Conservation (phyloP, 2,113 vertebrate genomes). For the Zonotrichia leucophrys region DNA sequence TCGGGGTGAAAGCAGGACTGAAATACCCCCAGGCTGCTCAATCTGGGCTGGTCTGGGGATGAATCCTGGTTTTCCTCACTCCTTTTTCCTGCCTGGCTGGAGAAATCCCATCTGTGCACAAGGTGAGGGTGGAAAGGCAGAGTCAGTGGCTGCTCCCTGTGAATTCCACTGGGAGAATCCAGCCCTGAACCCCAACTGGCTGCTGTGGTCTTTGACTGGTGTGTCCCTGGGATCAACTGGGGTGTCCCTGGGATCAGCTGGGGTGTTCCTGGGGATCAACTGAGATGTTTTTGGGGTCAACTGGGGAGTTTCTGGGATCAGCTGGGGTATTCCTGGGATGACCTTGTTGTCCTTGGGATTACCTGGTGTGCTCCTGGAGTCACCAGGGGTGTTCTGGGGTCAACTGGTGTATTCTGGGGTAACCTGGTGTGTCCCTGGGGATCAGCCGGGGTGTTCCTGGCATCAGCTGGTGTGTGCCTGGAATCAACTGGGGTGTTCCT, state of each 20-base stretch:
- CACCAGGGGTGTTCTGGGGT: no score
- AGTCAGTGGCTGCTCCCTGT: background rate
- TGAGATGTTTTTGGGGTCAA: no score
- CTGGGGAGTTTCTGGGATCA: no score
- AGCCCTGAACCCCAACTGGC: background rate
- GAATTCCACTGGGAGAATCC: background rate
- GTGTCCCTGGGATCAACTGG: background rate
- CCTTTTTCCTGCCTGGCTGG: background rate
- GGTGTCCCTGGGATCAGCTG: accelerated
- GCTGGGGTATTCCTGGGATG: no score
- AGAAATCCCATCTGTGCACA: accelerated
- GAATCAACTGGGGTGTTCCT: no score
- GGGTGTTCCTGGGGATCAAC: no score
- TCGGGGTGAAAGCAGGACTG: background rate
- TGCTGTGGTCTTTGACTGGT: background rate
- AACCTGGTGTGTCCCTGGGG: no score
- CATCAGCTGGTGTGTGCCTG: no score
- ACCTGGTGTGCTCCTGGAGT: no score
- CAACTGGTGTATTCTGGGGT: no score
- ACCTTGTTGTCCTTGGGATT: no score
- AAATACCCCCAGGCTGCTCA: background rate
- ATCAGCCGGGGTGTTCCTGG: no score
- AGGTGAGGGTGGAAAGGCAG: background rate
- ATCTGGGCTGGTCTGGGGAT: accelerated
- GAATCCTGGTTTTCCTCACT: background rate